phyloP scores from a whole-genome alignment of 92 coral and sea anemone genomes.

The Porites lobata region DNA sequence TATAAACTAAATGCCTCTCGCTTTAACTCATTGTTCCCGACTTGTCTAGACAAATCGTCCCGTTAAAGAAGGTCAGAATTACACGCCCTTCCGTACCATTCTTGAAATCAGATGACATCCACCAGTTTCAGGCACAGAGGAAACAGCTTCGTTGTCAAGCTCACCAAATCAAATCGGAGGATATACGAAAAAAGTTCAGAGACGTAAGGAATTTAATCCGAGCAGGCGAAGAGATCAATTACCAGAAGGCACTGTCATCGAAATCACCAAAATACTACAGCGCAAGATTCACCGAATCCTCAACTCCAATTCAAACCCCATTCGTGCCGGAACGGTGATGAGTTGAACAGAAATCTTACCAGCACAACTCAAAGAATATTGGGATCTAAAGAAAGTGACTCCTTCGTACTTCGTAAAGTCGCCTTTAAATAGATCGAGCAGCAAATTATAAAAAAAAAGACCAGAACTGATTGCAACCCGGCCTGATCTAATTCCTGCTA shows the following conservation, averaged over 20 bases:
- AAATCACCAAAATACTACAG: neutral
- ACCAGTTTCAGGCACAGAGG: constrained; percentile 40
- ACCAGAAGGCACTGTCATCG: constrained; percentile 31
- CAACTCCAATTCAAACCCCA: too few relatives aligned
- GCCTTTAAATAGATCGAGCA: constrained; percentile 14
- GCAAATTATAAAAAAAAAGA: constrained; percentile 8
- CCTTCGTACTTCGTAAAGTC: constrained; percentile 35
- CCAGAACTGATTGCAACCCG: constrained; percentile 3
- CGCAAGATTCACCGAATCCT: too few relatives aligned
- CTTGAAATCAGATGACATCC: constrained; percentile 32
- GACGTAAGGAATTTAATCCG: constrained; percentile 26
- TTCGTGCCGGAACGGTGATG: neutral
- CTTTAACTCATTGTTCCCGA: too few relatives aligned
- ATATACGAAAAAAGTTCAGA: constrained; percentile 34
- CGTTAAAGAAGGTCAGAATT: constrained; percentile 40
- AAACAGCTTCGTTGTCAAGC: constrained; percentile 37
- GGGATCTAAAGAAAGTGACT: constrained; percentile 27
- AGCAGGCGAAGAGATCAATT: constrained; percentile 3
- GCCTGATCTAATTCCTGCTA: constrained; percentile 32
- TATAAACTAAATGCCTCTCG: too few relatives aligned
- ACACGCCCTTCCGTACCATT: constrained; percentile 62
- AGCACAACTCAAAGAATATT: constrained; percentile 30
- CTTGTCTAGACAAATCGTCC: neutral
- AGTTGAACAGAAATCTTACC: constrained; percentile 33
- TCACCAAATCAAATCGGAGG: constrained; percentile 10